Evolutionary conservation across 2,888 invertebrate genomes (phyloP).

Genomic region (Cerastoderma edule): DNA sequence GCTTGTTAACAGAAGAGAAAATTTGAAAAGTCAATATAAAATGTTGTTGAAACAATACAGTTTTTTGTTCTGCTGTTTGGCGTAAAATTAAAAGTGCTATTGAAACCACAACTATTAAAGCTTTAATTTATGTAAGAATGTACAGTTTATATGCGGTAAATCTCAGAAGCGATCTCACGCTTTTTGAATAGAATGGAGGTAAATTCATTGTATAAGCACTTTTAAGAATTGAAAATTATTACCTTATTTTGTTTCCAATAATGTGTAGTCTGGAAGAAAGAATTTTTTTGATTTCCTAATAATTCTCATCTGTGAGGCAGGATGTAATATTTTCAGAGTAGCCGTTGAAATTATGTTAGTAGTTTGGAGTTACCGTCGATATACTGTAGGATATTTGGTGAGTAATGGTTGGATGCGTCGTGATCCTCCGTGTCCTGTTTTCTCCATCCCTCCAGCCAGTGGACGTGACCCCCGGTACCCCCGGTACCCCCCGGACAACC

Average conservation of each 20-base stretch:
- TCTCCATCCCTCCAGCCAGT: constrained; percentile 55
- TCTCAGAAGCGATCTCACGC: no score
- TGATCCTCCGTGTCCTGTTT: constrained; percentile 55
- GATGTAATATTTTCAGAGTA: neutral
- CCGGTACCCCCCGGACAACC: constrained; percentile 28
- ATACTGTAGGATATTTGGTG: constrained; percentile 33
- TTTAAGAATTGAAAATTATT: neutral
- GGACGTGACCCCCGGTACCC: constrained; percentile 11
- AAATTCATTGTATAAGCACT: no score
- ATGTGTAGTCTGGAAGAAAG: neutral
- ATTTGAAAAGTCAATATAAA: neutral
- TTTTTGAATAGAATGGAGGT: no score
- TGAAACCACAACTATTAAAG: no score
- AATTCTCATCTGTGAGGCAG: neutral
- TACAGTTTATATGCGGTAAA: no score
- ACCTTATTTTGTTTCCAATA: neutral
- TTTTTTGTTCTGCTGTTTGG: neutral
- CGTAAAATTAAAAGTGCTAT: no score
- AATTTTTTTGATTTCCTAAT: neutral
- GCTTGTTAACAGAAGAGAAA: neutral
- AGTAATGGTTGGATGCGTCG: constrained; percentile 31
- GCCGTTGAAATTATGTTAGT: neutral
- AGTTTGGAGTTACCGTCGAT: constrained; percentile 13
- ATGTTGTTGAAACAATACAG: neutral
- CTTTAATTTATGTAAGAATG: no score